Percentiles rank a stretch among this genome's conserved stretches.
These are phyloP conservation scores for Eupithecia exiguata DNA, from an alignment of 2,888 invertebrate species.

Conservation along the genomic window DNA sequence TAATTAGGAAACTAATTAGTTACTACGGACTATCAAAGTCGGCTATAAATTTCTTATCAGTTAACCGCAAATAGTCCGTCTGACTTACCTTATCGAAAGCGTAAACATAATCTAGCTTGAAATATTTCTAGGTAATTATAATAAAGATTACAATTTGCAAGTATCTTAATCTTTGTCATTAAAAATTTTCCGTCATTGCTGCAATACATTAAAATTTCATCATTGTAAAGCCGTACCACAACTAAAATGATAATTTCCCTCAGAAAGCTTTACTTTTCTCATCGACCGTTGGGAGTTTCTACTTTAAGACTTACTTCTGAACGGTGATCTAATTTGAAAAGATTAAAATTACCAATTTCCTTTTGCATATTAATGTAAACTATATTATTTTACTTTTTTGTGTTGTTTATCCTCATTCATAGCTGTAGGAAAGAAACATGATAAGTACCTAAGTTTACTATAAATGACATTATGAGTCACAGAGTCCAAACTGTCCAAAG, in stretches of 20 bases:
- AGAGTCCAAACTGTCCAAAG: not conserved
- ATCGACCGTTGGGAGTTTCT: not conserved
- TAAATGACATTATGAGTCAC: not conserved
- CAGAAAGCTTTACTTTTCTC: not conserved
- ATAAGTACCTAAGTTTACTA: not conserved
- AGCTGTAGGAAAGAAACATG: not conserved
- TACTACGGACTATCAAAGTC: conserved; percentile 8
- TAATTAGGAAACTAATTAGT: not conserved
- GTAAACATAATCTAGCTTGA: conserved; percentile 27
- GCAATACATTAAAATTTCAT: not conserved
- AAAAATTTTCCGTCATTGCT: conserved; percentile 16
- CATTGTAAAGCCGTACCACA: not conserved
- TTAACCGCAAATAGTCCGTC: conserved; percentile 22
- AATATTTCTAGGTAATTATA: conserved; percentile 30
- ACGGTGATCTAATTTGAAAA: not conserved
- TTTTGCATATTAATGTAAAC: not conserved
- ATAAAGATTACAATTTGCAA: conserved; percentile 35
- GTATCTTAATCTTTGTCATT: conserved; percentile 29
- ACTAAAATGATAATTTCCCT: not conserved
- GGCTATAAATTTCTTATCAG: conserved; percentile 29
- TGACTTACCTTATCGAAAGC: conserved; percentile 37
- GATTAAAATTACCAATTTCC: not conserved
- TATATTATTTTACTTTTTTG: not conserved
- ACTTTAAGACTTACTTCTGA: not conserved
- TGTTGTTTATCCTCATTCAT: not conserved